Conservation (phyloP, 2,797 vertebrate species). For the Sebastiscus tertius region DNA sequence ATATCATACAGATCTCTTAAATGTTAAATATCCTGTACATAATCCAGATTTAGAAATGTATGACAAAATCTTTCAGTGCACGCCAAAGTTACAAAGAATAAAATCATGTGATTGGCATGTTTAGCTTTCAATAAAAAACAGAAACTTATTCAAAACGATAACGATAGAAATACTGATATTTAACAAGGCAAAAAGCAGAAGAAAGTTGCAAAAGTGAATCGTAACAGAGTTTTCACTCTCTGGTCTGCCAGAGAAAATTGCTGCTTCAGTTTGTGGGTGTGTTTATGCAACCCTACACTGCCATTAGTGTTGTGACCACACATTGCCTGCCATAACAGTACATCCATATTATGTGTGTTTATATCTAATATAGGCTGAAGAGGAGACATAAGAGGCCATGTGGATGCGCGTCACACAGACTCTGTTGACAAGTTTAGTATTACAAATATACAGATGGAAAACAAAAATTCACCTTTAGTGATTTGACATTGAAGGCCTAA, state of each 20-base stretch:
- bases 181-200: constrained; percentile 43
- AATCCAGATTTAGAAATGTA: constrained; percentile 25
- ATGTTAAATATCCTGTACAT: not conserved
- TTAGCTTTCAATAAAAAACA: not conserved
- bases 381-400: constrained; percentile 36
- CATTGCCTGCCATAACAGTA: constrained; percentile 72
- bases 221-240: constrained; percentile 68
- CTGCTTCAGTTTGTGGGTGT: constrained; percentile 85
- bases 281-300: constrained; percentile 85
- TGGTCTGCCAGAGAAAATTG: constrained; percentile 82
- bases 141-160: not conserved
- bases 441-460: constrained; percentile 10
- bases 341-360: constrained; percentile 76
- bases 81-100: not conserved
- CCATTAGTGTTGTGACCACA: constrained; percentile 84
- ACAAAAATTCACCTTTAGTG: not conserved
- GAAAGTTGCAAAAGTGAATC: constrained; percentile 66
- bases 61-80: constrained; percentile 2
- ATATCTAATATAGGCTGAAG: constrained; percentile 71
- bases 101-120: not conserved
- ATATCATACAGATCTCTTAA: constrained; percentile 29
- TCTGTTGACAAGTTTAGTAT: not conserved
- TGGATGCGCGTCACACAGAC: constrained; percentile 23
- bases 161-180: constrained; percentile 19
- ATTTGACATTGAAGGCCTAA: constrained; percentile 5